phyloP scores from a whole-genome alignment of 2,113 vertebrate species.

The Ia io region DNA sequence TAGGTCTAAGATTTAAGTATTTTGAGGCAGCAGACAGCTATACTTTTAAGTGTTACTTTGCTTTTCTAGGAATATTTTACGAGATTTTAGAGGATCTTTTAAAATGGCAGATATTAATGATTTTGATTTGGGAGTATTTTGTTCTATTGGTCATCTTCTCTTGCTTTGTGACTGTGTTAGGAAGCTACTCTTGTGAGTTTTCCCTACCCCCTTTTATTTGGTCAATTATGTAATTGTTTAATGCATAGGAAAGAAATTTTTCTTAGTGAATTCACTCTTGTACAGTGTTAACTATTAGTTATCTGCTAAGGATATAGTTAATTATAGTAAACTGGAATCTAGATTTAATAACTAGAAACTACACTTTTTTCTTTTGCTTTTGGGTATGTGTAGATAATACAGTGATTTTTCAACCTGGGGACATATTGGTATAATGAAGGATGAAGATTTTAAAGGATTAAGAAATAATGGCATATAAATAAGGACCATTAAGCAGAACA shows the following conservation, averaged over 20 bases:
- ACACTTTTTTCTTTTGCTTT: background rate
- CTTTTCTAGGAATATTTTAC: constrained; percentile 25
- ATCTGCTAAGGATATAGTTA: background rate
- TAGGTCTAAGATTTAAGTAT: background rate
- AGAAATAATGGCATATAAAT: background rate
- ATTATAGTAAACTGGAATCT: background rate
- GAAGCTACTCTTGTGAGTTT: background rate
- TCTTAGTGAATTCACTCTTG: background rate
- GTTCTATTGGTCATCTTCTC: background rate
- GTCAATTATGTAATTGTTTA: background rate
- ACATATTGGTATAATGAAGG: background rate
- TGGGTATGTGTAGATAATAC: background rate
- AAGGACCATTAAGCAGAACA: background rate
- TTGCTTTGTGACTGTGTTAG: background rate
- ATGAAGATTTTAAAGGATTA: constrained; percentile 23
- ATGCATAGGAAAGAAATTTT: background rate
- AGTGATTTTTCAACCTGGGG: background rate
- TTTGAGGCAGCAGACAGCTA: background rate
- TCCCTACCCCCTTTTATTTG: background rate
- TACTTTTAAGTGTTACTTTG: background rate
- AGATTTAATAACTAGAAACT: background rate
- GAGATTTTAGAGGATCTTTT: constrained; percentile 34
- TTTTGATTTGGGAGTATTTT: background rate
- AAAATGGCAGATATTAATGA: background rate
- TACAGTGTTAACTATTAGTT: background rate